These are phyloP conservation scores for Callospermophilus lateralis DNA, from an alignment of 2,113 vertebrate genomes.

Conservation along the genomic window DNA sequence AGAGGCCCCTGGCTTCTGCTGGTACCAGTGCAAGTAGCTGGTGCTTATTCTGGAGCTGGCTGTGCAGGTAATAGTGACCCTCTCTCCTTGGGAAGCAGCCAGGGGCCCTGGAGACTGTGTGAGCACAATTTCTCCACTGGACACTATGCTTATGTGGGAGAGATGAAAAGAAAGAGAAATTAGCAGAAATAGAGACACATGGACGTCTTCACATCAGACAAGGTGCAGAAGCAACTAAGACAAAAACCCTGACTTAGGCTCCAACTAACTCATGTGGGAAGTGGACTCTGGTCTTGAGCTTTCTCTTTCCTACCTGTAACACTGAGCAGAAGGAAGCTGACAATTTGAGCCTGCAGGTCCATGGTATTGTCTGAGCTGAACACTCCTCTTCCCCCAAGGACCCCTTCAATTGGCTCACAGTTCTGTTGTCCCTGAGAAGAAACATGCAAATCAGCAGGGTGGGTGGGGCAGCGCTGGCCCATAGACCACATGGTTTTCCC, in stretches of 20 bases:
- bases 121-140: not conserved
- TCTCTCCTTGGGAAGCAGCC: not conserved
- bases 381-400: not conserved
- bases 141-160: no score
- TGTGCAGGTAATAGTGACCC: not conserved
- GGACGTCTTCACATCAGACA: no score
- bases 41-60: not conserved
- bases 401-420: not conserved
- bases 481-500: not conserved
- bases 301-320: not conserved
- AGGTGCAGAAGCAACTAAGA: not conserved
- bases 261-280: not conserved
- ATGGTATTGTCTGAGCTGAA: not conserved
- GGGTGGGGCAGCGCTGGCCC: rapidly evolving
- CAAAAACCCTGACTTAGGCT: not conserved
- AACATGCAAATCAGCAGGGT: not conserved
- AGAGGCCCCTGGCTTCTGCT: not conserved
- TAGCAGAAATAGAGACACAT: no score
- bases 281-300: not conserved
- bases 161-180: no score
- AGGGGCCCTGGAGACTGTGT: not conserved
- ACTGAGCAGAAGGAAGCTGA: not conserved
- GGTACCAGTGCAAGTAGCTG: not conserved
- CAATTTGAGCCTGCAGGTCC: not conserved
- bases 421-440: not conserved